phyloP scores from a whole-genome alignment of 2,888 invertebrate species.

The Embidobia sp. region DNA sequence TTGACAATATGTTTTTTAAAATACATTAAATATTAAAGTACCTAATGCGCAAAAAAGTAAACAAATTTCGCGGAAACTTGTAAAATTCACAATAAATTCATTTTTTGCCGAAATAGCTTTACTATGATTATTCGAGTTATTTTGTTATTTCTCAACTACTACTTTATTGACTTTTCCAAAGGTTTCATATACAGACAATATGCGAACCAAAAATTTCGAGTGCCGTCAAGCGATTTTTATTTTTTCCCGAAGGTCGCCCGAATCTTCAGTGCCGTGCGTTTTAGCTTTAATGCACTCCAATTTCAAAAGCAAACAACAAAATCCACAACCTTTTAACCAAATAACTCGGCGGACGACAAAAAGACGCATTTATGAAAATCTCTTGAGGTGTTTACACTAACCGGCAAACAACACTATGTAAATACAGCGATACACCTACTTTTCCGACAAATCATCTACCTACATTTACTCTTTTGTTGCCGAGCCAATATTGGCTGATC shows the following conservation, averaged over 20 bases:
- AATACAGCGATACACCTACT: conserved; percentile 53
- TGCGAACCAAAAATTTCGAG: background rate
- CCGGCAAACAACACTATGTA: conserved; percentile 42
- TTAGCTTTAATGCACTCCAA: conserved; percentile 37
- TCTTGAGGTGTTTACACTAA: conserved; percentile 32
- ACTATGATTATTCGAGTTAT: too few species aligned
- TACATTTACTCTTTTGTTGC: conserved; percentile 24
- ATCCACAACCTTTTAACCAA: conserved; percentile 29
- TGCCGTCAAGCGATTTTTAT: conserved; percentile 1
- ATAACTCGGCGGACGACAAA: conserved; percentile 10
- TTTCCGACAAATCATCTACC: conserved; percentile 44
- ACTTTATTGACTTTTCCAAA: too few species aligned
- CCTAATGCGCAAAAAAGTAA: too few species aligned
- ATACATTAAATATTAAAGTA: too few species aligned
- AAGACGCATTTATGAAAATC: conserved; percentile 53
- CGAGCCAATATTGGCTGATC: conserved; percentile 42
- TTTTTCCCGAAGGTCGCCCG: conserved; percentile 7
- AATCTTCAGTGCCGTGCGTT: conserved; percentile 18
- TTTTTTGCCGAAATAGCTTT: too few species aligned
- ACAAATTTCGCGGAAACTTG: too few species aligned
- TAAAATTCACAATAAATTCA: too few species aligned
- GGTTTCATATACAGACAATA: background rate
- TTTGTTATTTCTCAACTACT: too few species aligned
- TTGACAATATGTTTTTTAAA: too few species aligned
- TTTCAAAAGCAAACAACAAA: conserved; percentile 40